Base-by-base conservation (phyloP, 2,888 invertebrate genomes). In the Amiota mariae region DNA sequence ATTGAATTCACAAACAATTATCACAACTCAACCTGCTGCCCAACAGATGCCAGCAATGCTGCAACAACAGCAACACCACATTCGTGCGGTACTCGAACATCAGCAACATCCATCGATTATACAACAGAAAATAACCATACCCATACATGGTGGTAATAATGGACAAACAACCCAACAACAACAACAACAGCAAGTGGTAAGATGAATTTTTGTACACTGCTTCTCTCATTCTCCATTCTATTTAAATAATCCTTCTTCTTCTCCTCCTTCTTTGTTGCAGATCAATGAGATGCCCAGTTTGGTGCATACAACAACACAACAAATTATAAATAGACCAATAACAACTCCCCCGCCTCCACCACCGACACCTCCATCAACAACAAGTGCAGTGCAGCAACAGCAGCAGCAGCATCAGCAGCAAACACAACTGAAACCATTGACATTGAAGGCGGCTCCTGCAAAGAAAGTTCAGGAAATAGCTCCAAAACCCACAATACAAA, bases 1-100 rank as follows among this genome's bases (percentile, higher is more conserved):
- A 70, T 82, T 88, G 0, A 88, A 88, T 47, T 86, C 88, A 1
- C 89, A 88, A 78, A 87, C 89, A 0, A 85, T 89, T 6, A 87
- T 89, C 15, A 87, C 89, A 66, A 85, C 87, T 1, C 89, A 88
- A 56, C 84, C 85, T 11, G 51, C 78, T 36, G 72, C 61, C 8
- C 63, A 63, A n/a, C 66, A 47, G 48, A 49, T 48, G 11, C 18
- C 66, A n/a, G n/a, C 10, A 6, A 72, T 71, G 9, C 57, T 75
- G 54, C 79, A 81, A 20, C 88, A 86, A 74, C 86, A 87, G 18
- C 87, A 87, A 51, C 87, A 80, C 51, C 82, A 92, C 73, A 86
- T 87, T 48, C 84, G 86, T 59, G 76, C 74, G 11, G 82, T 85
- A 9, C 71, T 85, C 59, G 81, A 80, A 64, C 85, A 86, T 63